phyloP scores from a whole-genome alignment of 2,113 vertebrate genomes.

The Lasiurus borealis region DNA sequence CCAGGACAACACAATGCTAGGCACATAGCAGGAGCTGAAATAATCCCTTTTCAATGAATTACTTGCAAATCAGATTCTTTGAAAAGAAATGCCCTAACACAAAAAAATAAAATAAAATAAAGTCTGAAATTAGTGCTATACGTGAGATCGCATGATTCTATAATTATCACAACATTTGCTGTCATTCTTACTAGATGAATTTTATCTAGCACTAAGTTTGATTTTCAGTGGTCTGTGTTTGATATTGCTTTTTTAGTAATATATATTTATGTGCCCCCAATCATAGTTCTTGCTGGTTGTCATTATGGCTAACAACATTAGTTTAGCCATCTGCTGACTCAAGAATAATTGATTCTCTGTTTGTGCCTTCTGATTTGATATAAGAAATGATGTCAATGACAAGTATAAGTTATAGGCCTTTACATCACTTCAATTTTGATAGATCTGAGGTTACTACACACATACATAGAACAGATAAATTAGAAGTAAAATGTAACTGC shows the following conservation, averaged over 20 bases:
- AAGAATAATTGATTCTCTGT: conserved; percentile 29
- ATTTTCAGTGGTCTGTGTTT: background rate
- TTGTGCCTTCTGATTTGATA: background rate
- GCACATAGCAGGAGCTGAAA: background rate
- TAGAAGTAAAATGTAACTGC: background rate
- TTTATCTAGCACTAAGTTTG: background rate
- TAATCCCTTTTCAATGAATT: background rate
- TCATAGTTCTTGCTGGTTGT: background rate
- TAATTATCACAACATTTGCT: background rate
- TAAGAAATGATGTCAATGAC: conserved; percentile 22
- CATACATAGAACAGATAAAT: background rate
- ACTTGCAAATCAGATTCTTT: background rate
- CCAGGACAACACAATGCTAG: background rate
- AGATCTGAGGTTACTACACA: background rate
- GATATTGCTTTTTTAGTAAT: background rate
- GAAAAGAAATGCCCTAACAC: background rate
- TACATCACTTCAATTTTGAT: conserved; percentile 38
- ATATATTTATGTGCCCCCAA: background rate
- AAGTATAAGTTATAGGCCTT: background rate
- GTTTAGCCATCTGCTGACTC: background rate
- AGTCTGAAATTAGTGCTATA: background rate
- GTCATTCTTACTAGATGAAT: background rate
- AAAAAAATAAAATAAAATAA: background rate
- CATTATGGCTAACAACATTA: background rate
- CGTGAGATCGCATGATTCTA: background rate